Evolutionary conservation across 2,797 vertebrate species (phyloP).

Genomic region (Coreius guichenoti): DNA sequence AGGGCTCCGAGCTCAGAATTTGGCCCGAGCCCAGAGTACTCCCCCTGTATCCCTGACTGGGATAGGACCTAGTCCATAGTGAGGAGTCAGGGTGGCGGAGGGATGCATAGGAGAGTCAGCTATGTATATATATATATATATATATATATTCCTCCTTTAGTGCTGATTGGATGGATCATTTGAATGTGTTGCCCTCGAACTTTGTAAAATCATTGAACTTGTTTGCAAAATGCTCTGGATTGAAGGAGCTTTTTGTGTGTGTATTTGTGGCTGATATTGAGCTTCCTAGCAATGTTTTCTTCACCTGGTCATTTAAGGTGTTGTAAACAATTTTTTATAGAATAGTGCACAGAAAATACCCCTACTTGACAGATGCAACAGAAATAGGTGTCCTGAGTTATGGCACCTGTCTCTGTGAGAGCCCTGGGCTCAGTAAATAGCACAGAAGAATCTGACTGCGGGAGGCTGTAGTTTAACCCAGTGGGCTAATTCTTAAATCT

Average conservation of each 20-base stretch:
- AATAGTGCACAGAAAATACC: constrained; percentile 5
- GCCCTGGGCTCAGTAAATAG: background rate
- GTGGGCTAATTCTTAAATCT: background rate
- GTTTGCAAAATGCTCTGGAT: background rate
- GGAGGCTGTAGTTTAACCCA: background rate
- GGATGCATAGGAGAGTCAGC: too few species aligned
- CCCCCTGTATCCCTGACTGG: too few species aligned
- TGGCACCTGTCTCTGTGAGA: constrained; percentile 19
- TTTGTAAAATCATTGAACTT: background rate
- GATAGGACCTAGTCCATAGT: too few species aligned
- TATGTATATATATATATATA: too few species aligned
- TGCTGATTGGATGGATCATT: background rate
- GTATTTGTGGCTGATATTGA: background rate
- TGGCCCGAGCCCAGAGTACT: too few species aligned
- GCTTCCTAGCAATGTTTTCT: background rate
- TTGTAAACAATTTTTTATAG: constrained; percentile 1
- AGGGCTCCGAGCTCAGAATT: too few species aligned
- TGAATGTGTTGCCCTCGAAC: background rate
- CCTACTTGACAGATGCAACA: constrained; percentile 12
- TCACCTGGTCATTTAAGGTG: constrained; percentile 16
- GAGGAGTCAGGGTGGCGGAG: too few species aligned
- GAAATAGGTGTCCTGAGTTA: constrained; percentile 5
- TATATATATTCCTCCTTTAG: too few species aligned
- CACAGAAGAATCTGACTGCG: too few species aligned
- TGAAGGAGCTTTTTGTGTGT: background rate